Percentiles rank a stretch among this genome's conserved stretches.
phyloP scores from a whole-genome alignment of 1,140 invertebrate genomes.

The Hormaphis cornu region DNA sequence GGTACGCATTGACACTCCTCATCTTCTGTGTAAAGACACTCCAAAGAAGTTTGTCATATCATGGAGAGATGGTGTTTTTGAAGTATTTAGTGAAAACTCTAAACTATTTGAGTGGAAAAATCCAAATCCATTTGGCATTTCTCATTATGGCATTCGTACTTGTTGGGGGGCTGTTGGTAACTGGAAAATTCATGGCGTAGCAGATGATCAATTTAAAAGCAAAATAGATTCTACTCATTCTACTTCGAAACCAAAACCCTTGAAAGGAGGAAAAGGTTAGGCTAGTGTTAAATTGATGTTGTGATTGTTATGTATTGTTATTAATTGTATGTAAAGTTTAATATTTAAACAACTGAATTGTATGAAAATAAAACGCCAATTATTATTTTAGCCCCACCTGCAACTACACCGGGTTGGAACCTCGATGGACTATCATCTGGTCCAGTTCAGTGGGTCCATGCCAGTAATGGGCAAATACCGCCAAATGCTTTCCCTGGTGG shows the following conservation, averaged over 20 bases:
- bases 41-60: constrained; percentile 50
- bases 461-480: constrained; percentile 55
- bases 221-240: not conserved
- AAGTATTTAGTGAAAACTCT: constrained; percentile 38
- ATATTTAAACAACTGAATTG: not conserved
- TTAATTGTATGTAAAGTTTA: not conserved
- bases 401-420: constrained; percentile 30
- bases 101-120: constrained; percentile 48
- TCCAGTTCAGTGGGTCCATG: constrained; percentile 52
- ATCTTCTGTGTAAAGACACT: constrained; percentile 47
- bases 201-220: constrained; percentile 23
- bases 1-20: constrained; percentile 48
- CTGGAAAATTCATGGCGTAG: constrained; percentile 67
- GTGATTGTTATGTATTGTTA: not conserved
- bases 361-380: not conserved
- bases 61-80: constrained; percentile 49
- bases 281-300: not conserved
- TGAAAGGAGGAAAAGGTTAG: constrained; percentile 28
- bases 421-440: constrained; percentile 9
- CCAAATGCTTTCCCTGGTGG: constrained; percentile 63
- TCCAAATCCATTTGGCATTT: constrained; percentile 56
- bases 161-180: constrained; percentile 73
- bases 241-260: not conserved
- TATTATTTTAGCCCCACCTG: constrained; percentile 5
- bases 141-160: constrained; percentile 68